Conservation (phyloP, 2,888 invertebrate species). For the Drosophila putrida region DNA sequence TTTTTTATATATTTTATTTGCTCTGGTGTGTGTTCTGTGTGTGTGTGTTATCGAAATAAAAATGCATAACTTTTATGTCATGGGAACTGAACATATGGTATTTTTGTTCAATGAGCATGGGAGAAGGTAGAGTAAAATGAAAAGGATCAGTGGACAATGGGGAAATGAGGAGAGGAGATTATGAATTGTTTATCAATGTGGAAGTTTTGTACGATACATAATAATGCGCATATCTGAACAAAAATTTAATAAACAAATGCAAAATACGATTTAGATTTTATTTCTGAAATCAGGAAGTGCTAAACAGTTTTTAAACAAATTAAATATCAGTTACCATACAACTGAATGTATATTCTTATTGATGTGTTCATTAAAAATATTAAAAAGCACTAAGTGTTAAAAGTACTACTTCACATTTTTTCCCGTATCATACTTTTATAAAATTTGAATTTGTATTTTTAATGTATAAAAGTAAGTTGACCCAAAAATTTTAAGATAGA, state of each 20-base stretch:
- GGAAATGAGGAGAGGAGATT: background rate
- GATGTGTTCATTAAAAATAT: background rate
- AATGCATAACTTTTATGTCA: conserved; percentile 73
- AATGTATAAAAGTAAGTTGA: no score
- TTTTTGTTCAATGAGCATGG: conserved; percentile 37
- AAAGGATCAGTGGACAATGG: conserved; percentile 8
- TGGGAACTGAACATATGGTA: conserved; percentile 72
- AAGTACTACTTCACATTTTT: no score
- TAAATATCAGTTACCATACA: no score
- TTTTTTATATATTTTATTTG: conserved; percentile 14
- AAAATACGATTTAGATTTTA: conserved; percentile 33
- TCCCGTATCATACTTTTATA: no score
- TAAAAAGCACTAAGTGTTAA: no score
- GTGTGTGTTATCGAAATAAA: conserved; percentile 55
- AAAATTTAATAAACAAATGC: conserved; percentile 47
- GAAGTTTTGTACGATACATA: conserved; percentile 36
- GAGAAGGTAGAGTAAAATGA: conserved; percentile 14
- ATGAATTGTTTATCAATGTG: conserved; percentile 57
- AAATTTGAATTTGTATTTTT: no score
- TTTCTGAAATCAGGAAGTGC: conserved; percentile 1
- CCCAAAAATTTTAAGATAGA: no score
- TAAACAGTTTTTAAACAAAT: background rate
- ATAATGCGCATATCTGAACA: conserved; percentile 33
- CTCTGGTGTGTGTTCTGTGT: conserved; percentile 6
- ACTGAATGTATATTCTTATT: background rate